Evolutionary conservation across 2,113 vertebrate genomes (phyloP), one percentile per base, ranked within the genome.

Genomic region (Cynoglossus semilaevis): DNA sequence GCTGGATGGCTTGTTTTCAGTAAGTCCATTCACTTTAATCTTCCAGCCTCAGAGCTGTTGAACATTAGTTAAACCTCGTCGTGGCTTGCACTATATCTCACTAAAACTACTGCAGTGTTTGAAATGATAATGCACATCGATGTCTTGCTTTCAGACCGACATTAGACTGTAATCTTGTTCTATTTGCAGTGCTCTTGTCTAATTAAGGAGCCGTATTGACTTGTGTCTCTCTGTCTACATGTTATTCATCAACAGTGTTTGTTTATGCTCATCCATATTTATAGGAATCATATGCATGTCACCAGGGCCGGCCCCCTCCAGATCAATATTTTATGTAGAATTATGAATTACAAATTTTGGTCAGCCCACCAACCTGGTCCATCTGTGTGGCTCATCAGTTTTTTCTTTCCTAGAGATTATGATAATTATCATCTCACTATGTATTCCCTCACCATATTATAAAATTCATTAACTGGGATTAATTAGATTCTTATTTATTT

Each of bases 111-210:
- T 8, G 41, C 14, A 7, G 40, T 13, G 0, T 59, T 59, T 70
- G 49, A 63, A 54, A 55, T 43, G 29, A 61, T 70, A 51, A 36
- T 47, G 46, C 63, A 48, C 45, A 58, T 40, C 67, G 77, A 80
- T 72, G 69, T 72, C 70, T 81, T 49, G 68, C 53, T 75, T 67
- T 45, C 54, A 47, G 72, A 15, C 40, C 9, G 4, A 44, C 76
- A 82, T 70, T 55, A 76, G 58, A 82, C 81, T 72, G 2, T 84
- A 80, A 86, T 84, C 74, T 68, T 42, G 50, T 55, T 74, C 36
- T 49, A 66, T 80, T 79, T 73, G 53, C 51, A 16, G 13, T 58
- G 46, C 65, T 51, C 53, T 54, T 34, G 62, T 63, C 64, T 76
- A 63, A 83, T 84, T 79, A 79, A 47, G 49, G 29, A 19, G 46